phyloP scores from a whole-genome alignment of 2,797 vertebrate genomes.

The Sebastes hubbsi region DNA sequence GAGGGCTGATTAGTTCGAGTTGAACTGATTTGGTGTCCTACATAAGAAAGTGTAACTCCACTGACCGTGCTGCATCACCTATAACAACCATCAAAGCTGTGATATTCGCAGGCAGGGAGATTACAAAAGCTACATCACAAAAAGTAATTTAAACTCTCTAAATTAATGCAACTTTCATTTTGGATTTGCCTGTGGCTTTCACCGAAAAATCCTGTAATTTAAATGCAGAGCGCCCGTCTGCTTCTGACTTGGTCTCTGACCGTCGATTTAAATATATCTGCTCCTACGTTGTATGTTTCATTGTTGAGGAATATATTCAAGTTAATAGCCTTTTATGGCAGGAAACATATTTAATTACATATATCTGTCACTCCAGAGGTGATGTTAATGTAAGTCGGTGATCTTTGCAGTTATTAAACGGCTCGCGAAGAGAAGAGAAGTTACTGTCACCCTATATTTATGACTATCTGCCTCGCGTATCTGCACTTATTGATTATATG shows the following conservation, averaged over 20 bases:
- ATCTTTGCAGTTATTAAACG: conserved; percentile 51
- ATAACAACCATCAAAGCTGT: conserved; percentile 42
- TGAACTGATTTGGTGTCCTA: conserved; percentile 28
- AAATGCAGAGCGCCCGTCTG: conserved; percentile 36
- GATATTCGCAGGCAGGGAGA: conserved; percentile 27
- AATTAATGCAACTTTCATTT: conserved; percentile 71
- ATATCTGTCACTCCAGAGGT: conserved; percentile 33
- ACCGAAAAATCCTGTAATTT: conserved; percentile 58
- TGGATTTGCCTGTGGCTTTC: conserved; percentile 63
- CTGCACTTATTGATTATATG: conserved; percentile 60
- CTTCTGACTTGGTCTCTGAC: conserved; percentile 35
- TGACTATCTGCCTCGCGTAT: conserved; percentile 45
- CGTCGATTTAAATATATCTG: conserved; percentile 35
- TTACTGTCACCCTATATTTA: conserved; percentile 47
- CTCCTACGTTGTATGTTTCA: conserved; percentile 14
- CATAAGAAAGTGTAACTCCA: conserved; percentile 10
- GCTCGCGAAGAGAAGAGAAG: conserved; percentile 30
- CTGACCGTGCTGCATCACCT: neutral
- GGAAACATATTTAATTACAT: conserved; percentile 69
- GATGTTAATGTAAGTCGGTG: conserved; percentile 38
- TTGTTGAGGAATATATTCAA: conserved; percentile 36
- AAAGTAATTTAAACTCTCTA: conserved; percentile 70
- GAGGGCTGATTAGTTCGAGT: conserved; percentile 21
- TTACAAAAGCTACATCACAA: conserved; percentile 59
- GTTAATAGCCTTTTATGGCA: conserved; percentile 64